These are phyloP conservation scores for Pterophyllum scalare DNA, from an alignment of 2,113 vertebrate genomes.

Conservation along the genomic window DNA sequence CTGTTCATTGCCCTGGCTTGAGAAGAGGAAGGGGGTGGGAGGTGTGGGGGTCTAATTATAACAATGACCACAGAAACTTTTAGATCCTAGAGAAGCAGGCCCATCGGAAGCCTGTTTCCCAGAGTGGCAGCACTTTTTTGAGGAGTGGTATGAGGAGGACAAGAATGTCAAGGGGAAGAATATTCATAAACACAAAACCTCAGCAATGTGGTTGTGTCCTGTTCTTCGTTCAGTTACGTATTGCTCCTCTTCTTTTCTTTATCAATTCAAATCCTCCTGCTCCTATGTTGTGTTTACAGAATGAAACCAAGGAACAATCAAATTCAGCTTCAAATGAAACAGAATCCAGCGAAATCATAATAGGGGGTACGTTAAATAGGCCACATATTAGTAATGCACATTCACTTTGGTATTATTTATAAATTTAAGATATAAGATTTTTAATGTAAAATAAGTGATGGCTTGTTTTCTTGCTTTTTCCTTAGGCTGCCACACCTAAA, in stretches of 20 bases:
- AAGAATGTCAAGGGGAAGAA: conserved; percentile 69
- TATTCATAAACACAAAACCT: conserved; percentile 65
- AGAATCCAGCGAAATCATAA: background rate
- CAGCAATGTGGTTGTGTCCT: no score
- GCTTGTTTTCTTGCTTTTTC: background rate
- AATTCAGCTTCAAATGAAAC: conserved; percentile 20
- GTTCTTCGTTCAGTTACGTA: no score
- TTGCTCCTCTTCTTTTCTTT: conserved; percentile 26
- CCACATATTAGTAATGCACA: background rate
- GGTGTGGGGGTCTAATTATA: conserved; percentile 62
- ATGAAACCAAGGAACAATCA: conserved; percentile 9
- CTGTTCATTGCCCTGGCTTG: conserved; percentile 13
- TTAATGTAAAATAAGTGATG: background rate
- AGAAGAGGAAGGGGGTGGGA: background rate
- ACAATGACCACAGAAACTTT: conserved; percentile 54
- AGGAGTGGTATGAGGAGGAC: conserved; percentile 51
- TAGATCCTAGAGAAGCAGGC: conserved; percentile 16
- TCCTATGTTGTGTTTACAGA: conserved; percentile 48
- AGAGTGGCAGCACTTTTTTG: conserved; percentile 47
- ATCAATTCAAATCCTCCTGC: background rate
- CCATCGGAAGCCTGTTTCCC: conserved; percentile 42
- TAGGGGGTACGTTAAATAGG: conserved; percentile 17
- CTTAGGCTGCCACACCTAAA: conserved; percentile 58
- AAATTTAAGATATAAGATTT: background rate
- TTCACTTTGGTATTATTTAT: background rate